Evolutionary conservation across 2,797 vertebrate genomes (phyloP), one percentile per base, ranked within the genome.

Genomic region (Streptopelia turtur): DNA sequence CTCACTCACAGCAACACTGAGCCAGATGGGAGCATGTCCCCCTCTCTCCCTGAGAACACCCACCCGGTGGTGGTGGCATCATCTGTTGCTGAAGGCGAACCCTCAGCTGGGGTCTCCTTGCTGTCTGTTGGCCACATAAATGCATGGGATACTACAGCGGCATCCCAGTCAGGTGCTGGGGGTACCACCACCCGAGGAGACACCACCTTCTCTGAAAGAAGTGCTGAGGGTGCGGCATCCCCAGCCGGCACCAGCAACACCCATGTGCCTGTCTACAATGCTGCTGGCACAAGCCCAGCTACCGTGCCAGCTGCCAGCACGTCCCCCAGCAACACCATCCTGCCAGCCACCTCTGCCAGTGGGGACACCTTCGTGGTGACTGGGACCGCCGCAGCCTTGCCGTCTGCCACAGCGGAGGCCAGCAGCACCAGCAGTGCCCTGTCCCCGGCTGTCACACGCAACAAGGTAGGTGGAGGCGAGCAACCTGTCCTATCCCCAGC

Each of bases 391-490:
- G 1, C 71, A 49, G 61, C 45, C 3, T 1, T 20, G 24, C 24
- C 25, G 0, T 20, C 69, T 57, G 31, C 71, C 68, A 10, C 4
- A 1, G n/a, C 8, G 6, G 3, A 3, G 43, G 35, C 64, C 63
- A 45, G 27, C 63, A 82, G 39, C 43, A 55, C 37, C 80, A 72
- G 30, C 56, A 63, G 24, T 11, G 25, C 35, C 49, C 43, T 11
- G 16, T 33, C 63, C 43, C 9, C 11, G 0, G 1, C 39, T 59
- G 49, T 74, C 21, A 89, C 4, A 0, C 41, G 11, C 0, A 1
- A 39, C 0, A 1, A 83, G 47, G n/a, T n/a, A 37, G 45, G 16
- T 0, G 0, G n/a, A 87, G 33, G 9, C 2, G 10, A 21, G 25
- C 63, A 1, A 39, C 12, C 50, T 61, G 43, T 50, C 53, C 50